Conservation (phyloP, 1,140 invertebrate species). For the Neodiprion lecontei region DNA sequence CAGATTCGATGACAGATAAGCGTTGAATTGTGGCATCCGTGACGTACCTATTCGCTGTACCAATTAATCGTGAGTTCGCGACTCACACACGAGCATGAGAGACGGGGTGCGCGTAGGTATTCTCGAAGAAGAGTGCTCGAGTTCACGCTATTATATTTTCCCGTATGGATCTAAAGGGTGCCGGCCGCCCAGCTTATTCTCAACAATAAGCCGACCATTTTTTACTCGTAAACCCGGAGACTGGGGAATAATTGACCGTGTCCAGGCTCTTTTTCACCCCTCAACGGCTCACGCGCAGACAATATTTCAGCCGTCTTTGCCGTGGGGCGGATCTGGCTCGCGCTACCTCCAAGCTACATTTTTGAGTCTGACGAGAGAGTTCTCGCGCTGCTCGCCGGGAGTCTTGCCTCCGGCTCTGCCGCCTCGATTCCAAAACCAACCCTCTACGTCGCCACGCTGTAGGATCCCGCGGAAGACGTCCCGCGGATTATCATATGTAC, state of each 20-base stretch:
- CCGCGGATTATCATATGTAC: no score
- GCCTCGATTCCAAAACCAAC: no score
- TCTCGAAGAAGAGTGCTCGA: background rate
- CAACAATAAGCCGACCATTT: conserved; percentile 16
- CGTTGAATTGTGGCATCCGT: no score
- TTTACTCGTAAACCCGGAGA: conserved; percentile 6
- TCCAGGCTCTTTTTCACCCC: background rate
- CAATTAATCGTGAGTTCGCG: no score
- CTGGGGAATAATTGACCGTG: conserved; percentile 1
- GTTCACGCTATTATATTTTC: conserved; percentile 1
- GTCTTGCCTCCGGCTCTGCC: no score
- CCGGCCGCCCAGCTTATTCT: conserved; percentile 1
- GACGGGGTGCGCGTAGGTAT: no score
- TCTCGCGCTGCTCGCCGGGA: background rate
- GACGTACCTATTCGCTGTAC: no score
- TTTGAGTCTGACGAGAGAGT: background rate
- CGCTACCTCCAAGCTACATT: background rate
- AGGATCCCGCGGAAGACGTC: no score
- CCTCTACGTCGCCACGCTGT: no score
- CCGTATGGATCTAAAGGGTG: background rate
- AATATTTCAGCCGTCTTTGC: background rate
- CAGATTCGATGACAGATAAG: no score
- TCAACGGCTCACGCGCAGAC: background rate
- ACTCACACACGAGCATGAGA: no score
- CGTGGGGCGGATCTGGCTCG: no score